Base-by-base conservation (phyloP, 2,113 vertebrate genomes). In the Narcine bancroftii region DNA sequence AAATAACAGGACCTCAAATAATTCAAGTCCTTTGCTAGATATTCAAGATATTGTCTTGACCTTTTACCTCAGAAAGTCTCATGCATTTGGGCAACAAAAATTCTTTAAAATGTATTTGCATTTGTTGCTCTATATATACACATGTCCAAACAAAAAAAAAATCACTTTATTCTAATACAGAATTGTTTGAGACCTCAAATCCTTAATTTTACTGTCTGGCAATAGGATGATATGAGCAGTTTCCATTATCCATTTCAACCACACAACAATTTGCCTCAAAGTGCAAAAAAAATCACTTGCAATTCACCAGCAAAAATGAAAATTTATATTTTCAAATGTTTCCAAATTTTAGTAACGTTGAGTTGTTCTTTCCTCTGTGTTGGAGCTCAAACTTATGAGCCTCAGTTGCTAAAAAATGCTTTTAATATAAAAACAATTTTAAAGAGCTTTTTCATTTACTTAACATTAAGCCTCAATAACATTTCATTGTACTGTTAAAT, bases 341-440 rank as follows among this genome's bases (percentile, higher is more conserved):
- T 63, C 81, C 36, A 36, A 87, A 33, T 60, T 69, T 87, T 63
- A 60, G 15, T 56, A 63, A 36, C 7, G 6, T 60, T 36, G n/a
- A n/a, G 21, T 60, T 87, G 33, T n/a, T 87, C 33, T 60, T 21
- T 39, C 15, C 33, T 87, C 33, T 36, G 53, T 36, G 81, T 19
- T 60, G 47, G 4, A 36, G 81, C n/a, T 75, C 24, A 36, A 56
- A 36, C 81, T 87, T 87, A n/a, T 60, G 56, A 47, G 36, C 36
- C 53, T 21, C 6, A 87, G 11, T 17, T 85, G 50, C 36, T 56
- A 36, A 85, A 87, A 85, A 87, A 87, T 87, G 81, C 53, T 87
- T 87, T 87, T 87, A 87, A 87, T 63, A 87, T 87, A 60, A 87
- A 87, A 87, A 87, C 50, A 87, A 81, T 81, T 63, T 87, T 56